Evolutionary conservation across 2,888 invertebrate genomes (phyloP).

Genomic region (Drosophila niveifrons): DNA sequence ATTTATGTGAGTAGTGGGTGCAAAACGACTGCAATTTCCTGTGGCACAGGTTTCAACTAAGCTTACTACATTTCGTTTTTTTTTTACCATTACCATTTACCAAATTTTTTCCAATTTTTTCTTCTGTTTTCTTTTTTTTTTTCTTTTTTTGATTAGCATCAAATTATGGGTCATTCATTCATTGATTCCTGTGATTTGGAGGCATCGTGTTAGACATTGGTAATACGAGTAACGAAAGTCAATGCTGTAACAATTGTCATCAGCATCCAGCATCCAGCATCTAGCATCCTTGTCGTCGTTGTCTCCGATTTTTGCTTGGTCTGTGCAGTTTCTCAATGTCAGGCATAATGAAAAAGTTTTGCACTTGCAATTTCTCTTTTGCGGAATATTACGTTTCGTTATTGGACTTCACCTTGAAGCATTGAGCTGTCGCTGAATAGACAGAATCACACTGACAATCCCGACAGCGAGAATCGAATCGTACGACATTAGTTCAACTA

Average conservation of each 20-base stretch:
- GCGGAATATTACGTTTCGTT: slow-evolving; percentile 13
- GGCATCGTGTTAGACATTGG: slow-evolving; percentile 14
- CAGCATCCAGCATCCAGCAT: background rate
- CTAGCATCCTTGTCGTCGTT: background rate
- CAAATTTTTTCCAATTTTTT: background rate
- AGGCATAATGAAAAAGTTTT: slow-evolving; percentile 61
- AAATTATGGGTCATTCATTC: slow-evolving; percentile 52
- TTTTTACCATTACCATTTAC: background rate
- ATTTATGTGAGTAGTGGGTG: slow-evolving; percentile 10
- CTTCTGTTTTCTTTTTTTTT: slow-evolving; percentile 18
- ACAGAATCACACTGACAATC: slow-evolving; percentile 57
- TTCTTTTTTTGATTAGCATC: slow-evolving; percentile 51
- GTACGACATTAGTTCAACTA: slow-evolving; percentile 62
- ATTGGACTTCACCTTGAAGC: slow-evolving; percentile 42
- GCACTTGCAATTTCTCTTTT: slow-evolving; percentile 40
- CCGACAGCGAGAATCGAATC: slow-evolving; percentile 19
- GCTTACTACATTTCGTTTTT: slow-evolving; percentile 17
- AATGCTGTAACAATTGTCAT: slow-evolving; percentile 9
- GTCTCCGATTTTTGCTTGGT: background rate
- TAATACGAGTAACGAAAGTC: background rate
- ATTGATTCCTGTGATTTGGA: slow-evolving; percentile 30
- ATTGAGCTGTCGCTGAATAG: slow-evolving; percentile 51
- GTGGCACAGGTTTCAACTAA: slow-evolving; percentile 43
- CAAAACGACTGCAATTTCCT: slow-evolving; percentile 62
- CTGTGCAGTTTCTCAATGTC: slow-evolving; percentile 60